Base-by-base conservation (phyloP, 2,797 vertebrate genomes). In the Naso thynnoides region DNA sequence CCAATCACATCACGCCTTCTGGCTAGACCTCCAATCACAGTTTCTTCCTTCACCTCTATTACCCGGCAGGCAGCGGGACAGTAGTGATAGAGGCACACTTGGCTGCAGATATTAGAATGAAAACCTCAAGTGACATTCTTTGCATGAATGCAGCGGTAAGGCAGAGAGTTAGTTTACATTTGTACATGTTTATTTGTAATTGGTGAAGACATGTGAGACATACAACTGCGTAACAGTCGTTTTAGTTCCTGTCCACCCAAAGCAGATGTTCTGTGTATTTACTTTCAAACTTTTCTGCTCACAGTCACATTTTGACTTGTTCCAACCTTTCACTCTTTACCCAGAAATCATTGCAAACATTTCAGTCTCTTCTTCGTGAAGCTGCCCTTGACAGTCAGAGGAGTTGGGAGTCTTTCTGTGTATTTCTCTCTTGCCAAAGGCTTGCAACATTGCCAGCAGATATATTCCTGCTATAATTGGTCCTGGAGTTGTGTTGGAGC, bases 181-280 rank as follows among this genome's bases (percentile, higher is more conserved):
- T 85, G 24, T 64, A 78, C 74, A 48, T 88, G 72, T 88, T 83
- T 59, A 72, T 75, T 77, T 83, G 76, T 70, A 36, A 73, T 81
- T 41, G 49, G 10, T 57, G 56, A 44, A 50, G 54, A 57, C 52
- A 15, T 45, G 38, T 26, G 26, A 61, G 53, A 48, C 52, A 23
- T 66, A 36, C 50, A 42, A 42, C n/a, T 5, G 33, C 24, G 9
- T 2, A 39, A 54, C 49, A 48, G 36, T 11, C 16, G 9, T 42
- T 64, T 66, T 27, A 48, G n/a, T 16, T 47, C 4, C 65, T 24
- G 10, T 56, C 49, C 26, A 64, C 41, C 6, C 18, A 33, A 21
- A 42, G 44, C 50, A 56, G 19, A 19, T 6, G 39, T 29, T 50
- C n/a, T 27, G 24, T 36, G 13, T 3, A 23, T 61, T 54, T 55